These are phyloP conservation scores for Origma solitaria DNA, from an alignment of 2,113 vertebrate species.

Conservation along the genomic window DNA sequence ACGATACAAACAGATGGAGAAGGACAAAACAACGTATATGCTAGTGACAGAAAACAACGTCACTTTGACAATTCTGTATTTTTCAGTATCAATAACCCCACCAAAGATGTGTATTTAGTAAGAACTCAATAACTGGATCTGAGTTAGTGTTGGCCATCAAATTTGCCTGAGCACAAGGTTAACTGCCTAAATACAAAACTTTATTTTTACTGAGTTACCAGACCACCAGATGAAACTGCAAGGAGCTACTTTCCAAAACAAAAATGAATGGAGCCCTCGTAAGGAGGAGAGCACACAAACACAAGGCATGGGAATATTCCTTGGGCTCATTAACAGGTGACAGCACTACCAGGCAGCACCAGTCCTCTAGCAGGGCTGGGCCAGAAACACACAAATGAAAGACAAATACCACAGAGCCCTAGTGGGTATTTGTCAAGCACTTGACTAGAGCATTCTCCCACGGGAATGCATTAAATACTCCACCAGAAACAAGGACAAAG, in stretches of 20 bases:
- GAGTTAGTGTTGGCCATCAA: not conserved
- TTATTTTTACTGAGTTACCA: not conserved
- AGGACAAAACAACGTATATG: not conserved
- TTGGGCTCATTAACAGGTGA: not conserved
- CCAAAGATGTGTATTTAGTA: not conserved
- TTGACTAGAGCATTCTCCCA: not conserved
- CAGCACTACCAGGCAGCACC: not conserved
- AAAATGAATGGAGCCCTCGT: not conserved
- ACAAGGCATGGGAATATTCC: not conserved
- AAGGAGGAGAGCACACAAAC: not conserved
- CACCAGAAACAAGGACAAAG: not conserved
- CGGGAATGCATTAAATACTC: rapidly evolving
- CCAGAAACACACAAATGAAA: not conserved
- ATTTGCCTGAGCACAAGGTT: not conserved
- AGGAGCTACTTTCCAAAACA: not conserved
- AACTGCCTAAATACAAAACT: not conserved
- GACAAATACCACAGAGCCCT: not conserved
- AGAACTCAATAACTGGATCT: not conserved
- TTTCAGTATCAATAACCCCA: not conserved
- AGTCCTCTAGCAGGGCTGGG: not conserved
- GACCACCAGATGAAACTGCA: not conserved
- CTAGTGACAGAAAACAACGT: not conserved
- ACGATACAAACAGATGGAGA: not conserved
- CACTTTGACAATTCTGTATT: not conserved
- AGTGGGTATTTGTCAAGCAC: not conserved